Evolutionary conservation across 2,113 vertebrate species (phyloP), one percentile per base, ranked within the genome.

Genomic region (Columba livia): DNA sequence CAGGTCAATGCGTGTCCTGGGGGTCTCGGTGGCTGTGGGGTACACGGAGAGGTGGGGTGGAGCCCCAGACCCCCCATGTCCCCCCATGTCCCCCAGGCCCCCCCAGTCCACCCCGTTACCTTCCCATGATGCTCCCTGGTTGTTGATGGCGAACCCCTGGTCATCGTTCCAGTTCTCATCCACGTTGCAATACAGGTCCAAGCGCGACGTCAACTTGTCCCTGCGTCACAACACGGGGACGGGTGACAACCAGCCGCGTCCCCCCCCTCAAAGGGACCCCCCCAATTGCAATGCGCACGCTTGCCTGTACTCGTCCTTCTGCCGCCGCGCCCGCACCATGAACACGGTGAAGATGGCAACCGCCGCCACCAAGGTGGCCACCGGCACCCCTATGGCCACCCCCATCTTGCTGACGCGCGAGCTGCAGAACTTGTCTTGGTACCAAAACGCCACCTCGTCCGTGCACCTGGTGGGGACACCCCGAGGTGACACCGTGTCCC

Each of bases 101-200:
- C 28, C 26, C 48, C 9, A 19, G 3, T 28, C 70, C 16, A 8
- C 29, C 51, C 61, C 9, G 4, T 11, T 4, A 81, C 79, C 79
- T 38, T 81, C 42, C 32, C 6, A 31, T 1, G 5, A 38, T 4
- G 54, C 53, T 5, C 9, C 79, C 6, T 9, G 15, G 54, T 82
- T 70, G 54, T 10, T 26, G 34, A 4, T 4, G 13, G 7, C 4
- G 4, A 82, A 70, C 5, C 54, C 42, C 15, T n/a, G 7, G 3
- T 16, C 2, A 23, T 4, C 2, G 23, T 0, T 38, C 64, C 79
- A 82, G 5, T 2, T 58, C 28, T 28, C 54, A 0, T 60, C 12
- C 3, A 11, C 1, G 11, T 8, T 4, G 4, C 5, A 18, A 2
- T 70, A 82, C 9, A 17, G 21, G 3, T 51, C n/a, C 13, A 2